Conservation (phyloP, 2,113 vertebrate species). For the Acanthisitta chloris region DNA sequence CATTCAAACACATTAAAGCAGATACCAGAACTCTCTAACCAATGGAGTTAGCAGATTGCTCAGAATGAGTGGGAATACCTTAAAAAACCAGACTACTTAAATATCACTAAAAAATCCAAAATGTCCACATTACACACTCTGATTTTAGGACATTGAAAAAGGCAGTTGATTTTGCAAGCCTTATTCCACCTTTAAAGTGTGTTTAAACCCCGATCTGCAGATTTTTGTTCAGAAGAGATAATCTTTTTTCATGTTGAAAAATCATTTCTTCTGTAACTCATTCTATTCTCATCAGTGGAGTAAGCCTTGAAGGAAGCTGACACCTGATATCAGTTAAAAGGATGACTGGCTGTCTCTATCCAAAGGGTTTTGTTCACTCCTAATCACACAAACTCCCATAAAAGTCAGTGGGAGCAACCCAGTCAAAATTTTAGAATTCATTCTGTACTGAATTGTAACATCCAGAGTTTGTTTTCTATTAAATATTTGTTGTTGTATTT, state of each 20-base stretch:
- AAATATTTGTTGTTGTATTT: background rate
- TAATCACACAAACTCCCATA: background rate
- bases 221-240: background rate
- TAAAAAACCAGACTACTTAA: constrained; percentile 46
- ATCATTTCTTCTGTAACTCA: background rate
- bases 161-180: background rate
- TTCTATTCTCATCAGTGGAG: background rate
- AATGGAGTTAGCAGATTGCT: background rate
- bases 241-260: background rate
- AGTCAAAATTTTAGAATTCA: background rate
- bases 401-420: background rate
- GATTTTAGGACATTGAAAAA: background rate
- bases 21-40: constrained; percentile 13
- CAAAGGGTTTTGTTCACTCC: background rate
- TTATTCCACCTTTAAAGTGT: constrained; percentile 8
- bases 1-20: constrained; percentile 26
- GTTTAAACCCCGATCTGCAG: background rate
- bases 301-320: background rate
- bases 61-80: background rate
- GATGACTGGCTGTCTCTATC: background rate
- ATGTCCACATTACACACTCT: background rate
- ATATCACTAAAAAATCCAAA: background rate
- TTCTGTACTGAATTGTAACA: background rate
- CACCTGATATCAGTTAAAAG: background rate
- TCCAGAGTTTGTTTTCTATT: too few relatives aligned